Evolutionary conservation across 2,797 vertebrate genomes (phyloP).

Genomic region (Gouania willdenowi): DNA sequence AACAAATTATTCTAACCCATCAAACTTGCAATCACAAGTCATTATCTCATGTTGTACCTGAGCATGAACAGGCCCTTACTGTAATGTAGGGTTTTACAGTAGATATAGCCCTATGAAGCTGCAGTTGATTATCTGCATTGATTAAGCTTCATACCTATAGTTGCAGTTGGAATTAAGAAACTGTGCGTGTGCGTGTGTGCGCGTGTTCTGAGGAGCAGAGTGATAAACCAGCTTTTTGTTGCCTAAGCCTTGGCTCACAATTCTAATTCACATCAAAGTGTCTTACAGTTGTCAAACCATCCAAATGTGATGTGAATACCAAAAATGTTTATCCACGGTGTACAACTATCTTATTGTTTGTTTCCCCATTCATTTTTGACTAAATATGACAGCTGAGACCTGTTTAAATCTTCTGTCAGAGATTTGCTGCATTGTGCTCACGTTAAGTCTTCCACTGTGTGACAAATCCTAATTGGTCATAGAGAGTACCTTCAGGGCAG

Average conservation of each 20-base stretch:
- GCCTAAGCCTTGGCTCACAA: conserved; percentile 27
- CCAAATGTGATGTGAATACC: conserved; percentile 38
- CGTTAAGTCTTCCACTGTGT: conserved; percentile 63
- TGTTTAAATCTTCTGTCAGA: conserved; percentile 59
- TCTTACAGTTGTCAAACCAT: conserved; percentile 44
- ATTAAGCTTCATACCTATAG: too few species aligned
- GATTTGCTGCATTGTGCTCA: conserved; percentile 52
- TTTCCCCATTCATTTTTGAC: conserved; percentile 55
- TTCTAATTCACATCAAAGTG: conserved; percentile 22
- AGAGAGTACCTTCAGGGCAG: conserved; percentile 68
- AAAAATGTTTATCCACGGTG: conserved; percentile 48
- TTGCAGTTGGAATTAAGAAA: too few species aligned
- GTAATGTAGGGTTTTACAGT: too few species aligned
- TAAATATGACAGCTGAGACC: conserved; percentile 66
- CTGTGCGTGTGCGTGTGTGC: too few species aligned
- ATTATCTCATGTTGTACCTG: too few species aligned
- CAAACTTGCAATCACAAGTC: too few species aligned
- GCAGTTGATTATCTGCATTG: too few species aligned
- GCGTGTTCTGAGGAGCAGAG: not conserved
- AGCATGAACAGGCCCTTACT: too few species aligned
- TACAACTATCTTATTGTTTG: conserved; percentile 55
- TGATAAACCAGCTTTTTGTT: conserved; percentile 5
- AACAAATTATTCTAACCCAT: too few species aligned
- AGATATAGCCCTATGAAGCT: too few species aligned
- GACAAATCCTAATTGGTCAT: conserved; percentile 78